A percentile compares a stretch with the other conserved stretches of the same genome.
Evolutionary conservation across 2,888 invertebrate species (phyloP).

Genomic region (Noctuana brunneofusca): DNA sequence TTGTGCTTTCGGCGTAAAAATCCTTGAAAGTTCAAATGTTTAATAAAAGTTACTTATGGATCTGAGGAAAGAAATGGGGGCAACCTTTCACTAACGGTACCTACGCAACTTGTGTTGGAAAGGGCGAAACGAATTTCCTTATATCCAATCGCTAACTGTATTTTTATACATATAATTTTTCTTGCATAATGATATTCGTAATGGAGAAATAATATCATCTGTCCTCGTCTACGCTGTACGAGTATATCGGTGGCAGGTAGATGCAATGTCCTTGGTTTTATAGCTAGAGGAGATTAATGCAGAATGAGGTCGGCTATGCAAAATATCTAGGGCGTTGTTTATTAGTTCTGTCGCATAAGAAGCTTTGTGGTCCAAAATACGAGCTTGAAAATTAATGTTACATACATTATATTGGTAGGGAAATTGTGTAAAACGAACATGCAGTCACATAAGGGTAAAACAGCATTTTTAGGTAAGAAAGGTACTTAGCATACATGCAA

Average conservation of each 20-base stretch:
- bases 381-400: not conserved
- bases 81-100: constrained; percentile 28
- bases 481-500: no score
- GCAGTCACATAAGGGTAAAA: no score
- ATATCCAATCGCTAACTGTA: constrained; percentile 2
- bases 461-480: no score
- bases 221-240: not conserved
- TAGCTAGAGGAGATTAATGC: constrained; percentile 19
- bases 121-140: constrained; percentile 25
- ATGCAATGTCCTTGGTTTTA: constrained; percentile 16
- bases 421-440: no score
- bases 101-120: constrained; percentile 28
- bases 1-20: constrained; percentile 23
- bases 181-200: not conserved
- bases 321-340: constrained; percentile 15
- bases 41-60: constrained; percentile 37
- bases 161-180: not conserved
- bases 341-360: constrained; percentile 12
- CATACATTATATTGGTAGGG: no score
- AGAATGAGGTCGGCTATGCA: constrained; percentile 19
- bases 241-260: not conserved
- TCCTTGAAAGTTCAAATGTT: constrained; percentile 35
- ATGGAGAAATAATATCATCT: not conserved
- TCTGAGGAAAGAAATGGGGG: constrained; percentile 32
- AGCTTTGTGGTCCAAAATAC: not conserved